These are phyloP conservation scores for Hydrophis major DNA, from an alignment of 2,797 vertebrate genomes.

Conservation along the genomic window DNA sequence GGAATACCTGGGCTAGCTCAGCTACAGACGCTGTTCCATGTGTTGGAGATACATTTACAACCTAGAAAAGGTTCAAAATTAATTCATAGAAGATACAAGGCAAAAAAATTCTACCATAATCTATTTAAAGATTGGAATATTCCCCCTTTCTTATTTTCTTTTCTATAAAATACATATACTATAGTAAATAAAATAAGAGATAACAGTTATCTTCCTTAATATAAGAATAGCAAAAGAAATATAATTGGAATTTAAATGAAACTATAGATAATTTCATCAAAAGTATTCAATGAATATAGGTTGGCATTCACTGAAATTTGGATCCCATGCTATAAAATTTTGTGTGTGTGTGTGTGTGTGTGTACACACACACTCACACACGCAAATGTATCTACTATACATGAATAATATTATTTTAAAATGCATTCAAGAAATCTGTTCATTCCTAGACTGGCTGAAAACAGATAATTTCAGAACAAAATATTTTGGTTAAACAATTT, in stretches of 20 bases:
- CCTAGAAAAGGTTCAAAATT: conserved; percentile 56
- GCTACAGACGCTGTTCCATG: conserved; percentile 60
- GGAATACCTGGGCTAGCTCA: conserved; percentile 71
- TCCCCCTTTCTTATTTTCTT: neutral
- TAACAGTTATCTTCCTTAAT: too few relatives aligned
- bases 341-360: too few relatives aligned
- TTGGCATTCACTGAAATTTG: neutral
- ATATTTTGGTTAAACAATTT: neutral
- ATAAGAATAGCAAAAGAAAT: neutral
- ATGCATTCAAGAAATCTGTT: neutral
- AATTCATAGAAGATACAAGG: conserved; percentile 3
- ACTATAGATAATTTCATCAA: neutral
- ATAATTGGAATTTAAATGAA: neutral
- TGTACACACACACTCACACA: neutral
- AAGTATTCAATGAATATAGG: neutral
- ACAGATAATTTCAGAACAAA: neutral
- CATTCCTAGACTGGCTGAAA: neutral
- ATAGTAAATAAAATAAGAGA: neutral
- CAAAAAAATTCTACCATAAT: conserved; percentile 30
- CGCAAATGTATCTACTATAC: neutral
- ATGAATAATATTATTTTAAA: neutral
- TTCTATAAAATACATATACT: neutral
- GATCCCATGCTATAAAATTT: neutral
- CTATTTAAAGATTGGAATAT: neutral
- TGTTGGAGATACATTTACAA: conserved; percentile 26